A percentile compares a stretch with the other conserved stretches of the same genome.
These are phyloP conservation scores for Athrips mouffetella DNA, from an alignment of 2,888 invertebrate species.

Conservation along the genomic window DNA sequence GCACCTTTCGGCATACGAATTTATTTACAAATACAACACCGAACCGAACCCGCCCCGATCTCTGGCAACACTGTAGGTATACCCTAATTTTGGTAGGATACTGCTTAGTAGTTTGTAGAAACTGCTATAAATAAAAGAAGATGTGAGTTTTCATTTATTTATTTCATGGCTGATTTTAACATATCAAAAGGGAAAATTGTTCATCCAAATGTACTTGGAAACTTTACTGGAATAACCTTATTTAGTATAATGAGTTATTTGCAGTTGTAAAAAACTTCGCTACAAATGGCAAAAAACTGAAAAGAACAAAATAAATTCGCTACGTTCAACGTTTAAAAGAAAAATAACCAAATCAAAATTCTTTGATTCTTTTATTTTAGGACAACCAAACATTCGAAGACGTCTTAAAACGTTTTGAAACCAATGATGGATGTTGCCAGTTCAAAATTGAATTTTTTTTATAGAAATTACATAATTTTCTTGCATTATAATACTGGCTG, in stretches of 20 bases:
- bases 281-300: neutral
- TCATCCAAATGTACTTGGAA: conserved; percentile 8
- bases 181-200: conserved; percentile 27
- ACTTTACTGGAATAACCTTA: conserved; percentile 8
- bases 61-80: no score
- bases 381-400: neutral
- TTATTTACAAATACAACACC: no score
- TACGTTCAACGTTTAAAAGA: neutral
- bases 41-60: no score
- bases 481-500: no score
- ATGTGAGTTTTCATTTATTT: conserved; percentile 26
- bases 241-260: neutral
- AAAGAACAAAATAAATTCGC: conserved; percentile 5
- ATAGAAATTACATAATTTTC: no score
- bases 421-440: no score
- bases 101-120: neutral
- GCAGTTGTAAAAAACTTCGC: neutral
- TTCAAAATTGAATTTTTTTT: no score
- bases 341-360: neutral
- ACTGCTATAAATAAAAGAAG: conserved; percentile 10
- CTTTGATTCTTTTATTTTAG: neutral
- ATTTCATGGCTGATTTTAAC: conserved; percentile 30
- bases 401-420: no score
- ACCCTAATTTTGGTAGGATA: neutral
- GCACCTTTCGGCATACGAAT: no score